A percentile compares a stretch with the other conserved stretches of the same genome.
Conservation (phyloP, 2,888 invertebrate species). For the Stenurella melanura region DNA sequence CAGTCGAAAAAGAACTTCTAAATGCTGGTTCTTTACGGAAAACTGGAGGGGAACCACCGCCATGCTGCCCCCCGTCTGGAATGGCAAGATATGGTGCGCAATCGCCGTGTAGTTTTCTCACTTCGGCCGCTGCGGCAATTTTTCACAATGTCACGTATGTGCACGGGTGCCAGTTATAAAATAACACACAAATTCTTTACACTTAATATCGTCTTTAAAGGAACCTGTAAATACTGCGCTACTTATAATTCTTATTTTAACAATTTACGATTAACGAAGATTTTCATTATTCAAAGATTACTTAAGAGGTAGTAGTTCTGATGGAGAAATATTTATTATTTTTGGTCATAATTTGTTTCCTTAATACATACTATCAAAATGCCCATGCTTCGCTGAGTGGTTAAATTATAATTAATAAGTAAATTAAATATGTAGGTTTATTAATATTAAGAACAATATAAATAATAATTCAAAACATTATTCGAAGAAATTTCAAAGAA, state of each 20-base stretch:
- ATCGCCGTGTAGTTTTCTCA: conserved; percentile 79
- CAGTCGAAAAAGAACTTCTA: conserved; percentile 82
- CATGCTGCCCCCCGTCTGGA: conserved; percentile 69
- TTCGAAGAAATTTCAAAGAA: too few species aligned
- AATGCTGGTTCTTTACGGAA: conserved; percentile 64
- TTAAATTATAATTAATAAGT: too few species aligned
- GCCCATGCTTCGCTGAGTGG: too few species aligned
- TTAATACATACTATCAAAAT: too few species aligned
- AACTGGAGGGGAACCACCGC: conserved; percentile 56
- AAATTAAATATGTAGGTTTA: too few species aligned
- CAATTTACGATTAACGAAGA: too few species aligned
- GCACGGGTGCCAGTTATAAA: conserved; percentile 81
- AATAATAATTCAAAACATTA: too few species aligned
- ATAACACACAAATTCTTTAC: not conserved
- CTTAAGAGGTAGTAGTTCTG: too few species aligned
- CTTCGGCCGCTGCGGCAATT: conserved; percentile 83
- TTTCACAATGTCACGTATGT: conserved; percentile 85
- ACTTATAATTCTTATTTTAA: not conserved
- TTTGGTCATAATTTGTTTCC: too few species aligned
- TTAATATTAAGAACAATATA: too few species aligned
- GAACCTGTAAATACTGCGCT: not conserved
- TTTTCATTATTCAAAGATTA: too few species aligned
- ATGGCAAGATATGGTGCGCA: conserved; percentile 68
- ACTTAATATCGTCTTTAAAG: not conserved
- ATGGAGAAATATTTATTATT: too few species aligned